Base-by-base conservation (phyloP, 2,113 vertebrate species). In the Scolopax mira region DNA sequence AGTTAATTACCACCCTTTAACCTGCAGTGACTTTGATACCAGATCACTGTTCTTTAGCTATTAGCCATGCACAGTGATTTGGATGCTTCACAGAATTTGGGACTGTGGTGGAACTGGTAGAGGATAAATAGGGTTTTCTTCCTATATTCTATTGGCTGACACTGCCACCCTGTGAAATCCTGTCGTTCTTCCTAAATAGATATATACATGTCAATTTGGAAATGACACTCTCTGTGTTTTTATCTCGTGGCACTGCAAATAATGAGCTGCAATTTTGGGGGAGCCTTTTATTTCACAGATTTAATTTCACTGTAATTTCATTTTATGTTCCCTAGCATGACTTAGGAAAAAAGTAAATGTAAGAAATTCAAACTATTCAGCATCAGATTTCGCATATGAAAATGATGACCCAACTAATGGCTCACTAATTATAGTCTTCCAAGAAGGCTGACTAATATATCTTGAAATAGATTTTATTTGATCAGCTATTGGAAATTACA, bases 391-490 rank as follows among this genome's bases (percentile, higher is more conserved):
- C 80, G 57, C 75, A 54, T 89, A 78, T 62, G 49, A 83, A 90
- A 96, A 79, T 62, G 70, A 71, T 88, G 75, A 79, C 83, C 48
- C 72, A 95, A 67, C 89, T 90, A 96, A 94, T 89, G 52, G 54
- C 61, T 94, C 48, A 75, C 51, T 96, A 95, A 94, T 96, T 95
- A 89, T 7, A 91, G 82, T 67, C 51, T 90, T 92, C 42, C 28
- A 51, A 79, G 80, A 90, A 89, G 60, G 62, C 80, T 95, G 92
- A 89, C 73, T 94, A 96, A 85, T 81, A 81, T 66, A 70, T 88
- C 92, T 90, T 33, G 8, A 95, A 94, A 92, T 97, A 95, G 90
- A 90, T 92, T 93, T 95, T 23, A 82, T 92, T 94, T 92, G 90
- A 96, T 94, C 72, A 86, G 60, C 79, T 92, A 90, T 93, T 95